A percentile compares a stretch with the other conserved stretches of the same genome.
These are phyloP conservation scores for Etheostoma perlongum DNA, from an alignment of 2,797 vertebrate genomes.

Conservation along the genomic window DNA sequence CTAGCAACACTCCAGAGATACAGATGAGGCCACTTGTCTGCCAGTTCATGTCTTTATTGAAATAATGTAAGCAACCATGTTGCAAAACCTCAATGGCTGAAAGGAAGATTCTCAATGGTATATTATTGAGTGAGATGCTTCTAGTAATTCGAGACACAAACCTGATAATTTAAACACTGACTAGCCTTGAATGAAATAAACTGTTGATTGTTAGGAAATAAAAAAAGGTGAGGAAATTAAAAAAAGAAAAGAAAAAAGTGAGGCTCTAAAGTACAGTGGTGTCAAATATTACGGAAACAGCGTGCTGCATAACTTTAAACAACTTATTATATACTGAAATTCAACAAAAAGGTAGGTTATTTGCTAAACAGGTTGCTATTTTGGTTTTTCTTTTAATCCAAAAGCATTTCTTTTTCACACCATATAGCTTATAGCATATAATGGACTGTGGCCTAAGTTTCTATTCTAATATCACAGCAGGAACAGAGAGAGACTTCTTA, in stretches of 20 bases:
- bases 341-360: not conserved
- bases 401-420: constrained; percentile 25
- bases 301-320: constrained; percentile 3
- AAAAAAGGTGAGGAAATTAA: constrained; percentile 26
- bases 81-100: constrained; percentile 13
- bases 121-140: constrained; percentile 20
- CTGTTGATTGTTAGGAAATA: constrained; percentile 10
- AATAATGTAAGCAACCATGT: not conserved
- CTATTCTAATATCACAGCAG: constrained; percentile 44
- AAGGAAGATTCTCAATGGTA: not conserved
- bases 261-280: not conserved
- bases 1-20: not conserved
- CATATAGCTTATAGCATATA: constrained; percentile 27
- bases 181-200: constrained; percentile 7
- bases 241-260: constrained; percentile 3
- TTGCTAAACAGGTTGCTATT: constrained; percentile 14
- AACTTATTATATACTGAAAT: not conserved
- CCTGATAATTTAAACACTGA: constrained; percentile 37
- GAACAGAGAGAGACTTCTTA: constrained; percentile 73
- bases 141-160: constrained; percentile 26
- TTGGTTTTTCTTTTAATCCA: constrained; percentile 2
- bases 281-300: constrained; percentile 9
- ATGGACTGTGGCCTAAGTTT: constrained; percentile 47
- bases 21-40: not conserved
- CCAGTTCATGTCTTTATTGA: too few species aligned